These are phyloP conservation scores for Bufotes viridis DNA, from an alignment of 2,797 vertebrate genomes.

Conservation along the genomic window DNA sequence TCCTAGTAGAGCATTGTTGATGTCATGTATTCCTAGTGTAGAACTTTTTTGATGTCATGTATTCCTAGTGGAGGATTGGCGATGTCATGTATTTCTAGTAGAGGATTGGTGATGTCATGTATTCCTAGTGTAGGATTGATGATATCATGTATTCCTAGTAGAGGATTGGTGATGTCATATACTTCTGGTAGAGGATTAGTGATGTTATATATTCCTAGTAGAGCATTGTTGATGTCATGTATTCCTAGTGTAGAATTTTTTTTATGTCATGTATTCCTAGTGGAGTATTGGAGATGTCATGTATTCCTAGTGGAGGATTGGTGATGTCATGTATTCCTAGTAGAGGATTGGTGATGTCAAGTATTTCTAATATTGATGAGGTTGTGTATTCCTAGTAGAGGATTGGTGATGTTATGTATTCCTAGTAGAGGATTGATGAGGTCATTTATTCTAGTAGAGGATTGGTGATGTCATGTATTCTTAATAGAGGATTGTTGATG, in stretches of 20 bases:
- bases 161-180: background rate
- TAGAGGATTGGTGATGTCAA: background rate
- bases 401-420: background rate
- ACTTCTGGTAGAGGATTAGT: too few species aligned
- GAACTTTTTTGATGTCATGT: background rate
- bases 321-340: background rate
- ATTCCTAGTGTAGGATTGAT: background rate
- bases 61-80: background rate
- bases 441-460: background rate
- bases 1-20: background rate
- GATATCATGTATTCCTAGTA: too few species aligned
- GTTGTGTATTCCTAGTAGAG: background rate
- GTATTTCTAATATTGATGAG: background rate
- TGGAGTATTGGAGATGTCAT: background rate
- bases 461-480: background rate
- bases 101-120: background rate
- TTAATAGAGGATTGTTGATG: background rate
- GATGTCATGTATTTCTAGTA: background rate
- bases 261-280: background rate
- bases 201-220: background rate
- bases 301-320: background rate
- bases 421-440: background rate
- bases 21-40: background rate
- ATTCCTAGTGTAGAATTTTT: background rate
- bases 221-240: too few species aligned